Percentiles rank a stretch among this genome's conserved stretches.
Conservation (phyloP, 2,113 vertebrate species). For the Neopipo cinnamomea region DNA sequence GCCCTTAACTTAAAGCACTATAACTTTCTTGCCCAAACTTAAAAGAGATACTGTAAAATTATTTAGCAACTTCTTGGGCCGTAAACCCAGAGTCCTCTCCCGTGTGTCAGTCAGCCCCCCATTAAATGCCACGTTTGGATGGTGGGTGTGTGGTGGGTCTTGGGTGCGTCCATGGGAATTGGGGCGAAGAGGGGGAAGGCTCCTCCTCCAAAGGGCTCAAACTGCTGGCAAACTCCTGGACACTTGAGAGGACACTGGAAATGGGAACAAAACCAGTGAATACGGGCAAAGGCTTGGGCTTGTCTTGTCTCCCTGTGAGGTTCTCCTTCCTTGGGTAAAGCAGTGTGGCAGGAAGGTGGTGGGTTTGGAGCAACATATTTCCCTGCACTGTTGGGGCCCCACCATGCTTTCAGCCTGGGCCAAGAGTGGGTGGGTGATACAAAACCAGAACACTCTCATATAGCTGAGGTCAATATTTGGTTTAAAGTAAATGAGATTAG, state of each 20-base stretch:
- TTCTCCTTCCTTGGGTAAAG: background rate
- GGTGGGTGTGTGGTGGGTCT: background rate
- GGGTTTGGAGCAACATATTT: background rate
- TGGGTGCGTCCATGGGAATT: accelerated
- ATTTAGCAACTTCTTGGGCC: constrained; percentile 54
- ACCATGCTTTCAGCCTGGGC: accelerated
- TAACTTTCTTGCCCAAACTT: constrained; percentile 57
- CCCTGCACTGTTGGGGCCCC: accelerated
- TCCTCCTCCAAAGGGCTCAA: background rate
- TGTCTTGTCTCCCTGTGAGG: background rate
- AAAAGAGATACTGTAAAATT: constrained; percentile 62
- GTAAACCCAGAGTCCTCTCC: constrained; percentile 3
- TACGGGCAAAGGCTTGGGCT: background rate
- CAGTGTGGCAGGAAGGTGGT: background rate
- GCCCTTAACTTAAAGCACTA: constrained; percentile 53
- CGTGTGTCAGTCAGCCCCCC: background rate
- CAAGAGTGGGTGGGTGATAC: accelerated
- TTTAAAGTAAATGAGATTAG: background rate
- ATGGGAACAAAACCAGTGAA: background rate
- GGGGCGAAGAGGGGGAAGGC: background rate
- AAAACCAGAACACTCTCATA: background rate
- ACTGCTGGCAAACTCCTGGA: background rate
- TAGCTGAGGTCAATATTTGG: background rate
- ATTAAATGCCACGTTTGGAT: background rate
- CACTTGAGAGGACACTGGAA: background rate